Evolutionary conservation across 2,797 vertebrate species (phyloP), one percentile per base, ranked within the genome.

Genomic region (Spondyliosoma cantharus): DNA sequence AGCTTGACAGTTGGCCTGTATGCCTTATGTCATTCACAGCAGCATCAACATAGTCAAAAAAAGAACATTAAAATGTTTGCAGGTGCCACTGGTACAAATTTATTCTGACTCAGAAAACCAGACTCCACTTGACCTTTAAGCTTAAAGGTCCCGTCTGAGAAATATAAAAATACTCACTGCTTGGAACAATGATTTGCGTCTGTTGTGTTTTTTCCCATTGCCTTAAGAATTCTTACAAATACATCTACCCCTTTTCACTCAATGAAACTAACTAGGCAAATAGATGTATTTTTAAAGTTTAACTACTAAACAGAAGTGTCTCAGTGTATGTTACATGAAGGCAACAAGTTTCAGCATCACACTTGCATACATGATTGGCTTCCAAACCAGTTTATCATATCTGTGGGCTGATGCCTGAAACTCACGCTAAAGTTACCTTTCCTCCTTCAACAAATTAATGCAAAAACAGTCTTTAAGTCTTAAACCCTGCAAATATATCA

Each of bases 1-100:
- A 81, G 81, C 60, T 65, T 69, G 61, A 84, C 75, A 83, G 72
- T 67, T 77, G 74, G 79, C 75, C 69, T 70, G 74, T 52, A 71
- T 14, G 79, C 73, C 63, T 48, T 71, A 52, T 78, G 78, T 83
- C 71, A 69, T 69, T 69, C 65, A 66, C 53, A 76, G 48, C 49
- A 74, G 70, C 46, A 71, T 60, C 20, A 56, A 43, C 53, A 53
- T 73, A 43, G 14, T 48, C 64, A 37, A 57, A 78, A 45, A 54
- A 24, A 46, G 27, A 4, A 20, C 16, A 58, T 63, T 17, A 7
- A 43, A 52, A 70, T 24, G 9, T 45, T 6, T 27, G 0, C 2
- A 17, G 7, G 58, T 8, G 8, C 13, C 29, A 19, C 3, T 20
- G 13, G 46, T 58, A 20, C 14, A 66, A 46, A 59, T 62, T 16